Base-by-base conservation (phyloP, 2,888 invertebrate genomes). In the Heliconius erato region DNA sequence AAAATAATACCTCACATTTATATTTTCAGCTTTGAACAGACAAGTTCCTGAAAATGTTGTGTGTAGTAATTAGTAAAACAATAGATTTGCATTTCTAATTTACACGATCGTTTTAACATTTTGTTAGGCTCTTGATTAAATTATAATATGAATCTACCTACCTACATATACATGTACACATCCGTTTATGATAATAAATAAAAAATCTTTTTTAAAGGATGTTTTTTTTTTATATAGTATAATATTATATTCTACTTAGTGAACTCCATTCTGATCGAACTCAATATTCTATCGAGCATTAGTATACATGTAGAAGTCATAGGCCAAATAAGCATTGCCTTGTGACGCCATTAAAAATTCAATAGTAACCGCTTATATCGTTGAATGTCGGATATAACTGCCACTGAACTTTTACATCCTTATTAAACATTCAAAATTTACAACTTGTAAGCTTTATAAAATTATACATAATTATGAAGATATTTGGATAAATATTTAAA, bases 331-430 rank as follows among this genome's bases (percentile, higher is more conserved):
- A 76, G 63, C 40, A 63, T 63, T 63, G 40, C 16, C 40, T 63
- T 76, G 63, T 76, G 76, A 76, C 63, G 35, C 76, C 63, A 76
- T 76, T 76, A 63, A 76, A 63, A 63, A 65, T 78, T 72, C 32
- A 59, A 80, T 63, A 78, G 40, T 59, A 68, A 72, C 26, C 76
- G n/a, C 63, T 76, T 76, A 76, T 40, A 14, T n/a, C 14, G 63
- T 76, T 76, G 40, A 76, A 76, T 76, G 76, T 76, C 76, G 76
- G 40, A 76, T 76, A 35, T 76, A 76, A 76, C 72, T 28, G 19
- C 44, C 72, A 49, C 44, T 72, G 72, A 72, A 72, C 72, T 72
- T 32, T 32, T 72, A 72, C 19, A 72, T n/a, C 26, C 26, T 72
- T 44, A 72, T 49, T 26, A 72, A 44, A 49, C 49, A 19, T 72